Evolutionary conservation across 1,140 invertebrate genomes (phyloP).

Genomic region (Neodiprion fabricii): DNA sequence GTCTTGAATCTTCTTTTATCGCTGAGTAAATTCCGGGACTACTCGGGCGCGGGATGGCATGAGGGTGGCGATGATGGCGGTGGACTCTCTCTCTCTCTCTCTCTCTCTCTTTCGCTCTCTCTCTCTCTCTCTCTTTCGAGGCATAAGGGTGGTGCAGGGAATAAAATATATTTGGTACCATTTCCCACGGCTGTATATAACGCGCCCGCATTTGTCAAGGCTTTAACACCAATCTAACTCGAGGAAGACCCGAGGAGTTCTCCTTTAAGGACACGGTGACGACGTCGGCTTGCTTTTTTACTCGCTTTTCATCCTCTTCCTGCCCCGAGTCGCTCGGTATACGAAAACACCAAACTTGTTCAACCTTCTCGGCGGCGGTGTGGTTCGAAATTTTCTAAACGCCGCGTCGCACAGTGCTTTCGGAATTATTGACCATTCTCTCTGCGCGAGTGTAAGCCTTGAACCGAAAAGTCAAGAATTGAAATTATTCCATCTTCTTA

Average conservation of each 20-base stretch:
- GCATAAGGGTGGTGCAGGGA: constrained; percentile 3
- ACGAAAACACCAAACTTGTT: too few species aligned
- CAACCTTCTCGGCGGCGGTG: too few species aligned
- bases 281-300: not conserved
- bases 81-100: too few species aligned
- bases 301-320: not conserved
- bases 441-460: too few species aligned
- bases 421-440: too few species aligned
- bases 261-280: not conserved
- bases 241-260: not conserved
- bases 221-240: constrained; percentile 4
- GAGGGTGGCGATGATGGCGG: not conserved
- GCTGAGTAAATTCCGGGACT: not conserved
- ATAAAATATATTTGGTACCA: constrained; percentile 5
- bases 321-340: too few species aligned
- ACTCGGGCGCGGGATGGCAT: not conserved
- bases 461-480: too few species aligned
- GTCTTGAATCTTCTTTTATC: constrained; percentile 1
- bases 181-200: not conserved
- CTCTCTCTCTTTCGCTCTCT: not conserved
- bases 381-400: too few species aligned
- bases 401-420: too few species aligned
- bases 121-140: not conserved
- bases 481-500: constrained; percentile 2
- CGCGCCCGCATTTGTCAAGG: not conserved